phyloP scores from a whole-genome alignment of 2,797 vertebrate species.

The Corythornis leucogaster region DNA sequence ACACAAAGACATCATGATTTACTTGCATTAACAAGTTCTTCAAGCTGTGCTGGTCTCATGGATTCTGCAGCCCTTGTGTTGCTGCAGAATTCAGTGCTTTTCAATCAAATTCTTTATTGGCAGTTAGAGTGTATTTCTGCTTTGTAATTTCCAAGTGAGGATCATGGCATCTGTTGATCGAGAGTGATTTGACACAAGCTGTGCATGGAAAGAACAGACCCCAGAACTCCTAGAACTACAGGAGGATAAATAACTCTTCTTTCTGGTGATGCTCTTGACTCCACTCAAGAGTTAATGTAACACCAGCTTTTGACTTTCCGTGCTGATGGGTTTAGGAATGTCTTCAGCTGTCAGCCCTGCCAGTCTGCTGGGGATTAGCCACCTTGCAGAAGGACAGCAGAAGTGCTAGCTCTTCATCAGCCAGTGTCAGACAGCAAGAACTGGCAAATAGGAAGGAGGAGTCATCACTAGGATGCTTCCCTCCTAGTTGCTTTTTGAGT shows the following conservation, averaged over 20 bases:
- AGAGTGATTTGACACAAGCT: conserved; percentile 39
- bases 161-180: conserved; percentile 22
- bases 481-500: background rate
- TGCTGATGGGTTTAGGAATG: background rate
- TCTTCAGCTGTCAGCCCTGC: background rate
- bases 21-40: conserved; percentile 49
- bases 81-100: conserved; percentile 14
- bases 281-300: background rate
- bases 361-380: background rate
- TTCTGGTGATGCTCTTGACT: background rate
- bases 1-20: conserved; percentile 35
- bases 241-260: background rate
- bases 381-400: background rate
- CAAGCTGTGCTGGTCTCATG: conserved; percentile 40
- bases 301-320: background rate
- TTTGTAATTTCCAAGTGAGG: conserved; percentile 1
- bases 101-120: conserved; percentile 21
- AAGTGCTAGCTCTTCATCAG: background rate
- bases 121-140: conserved; percentile 37
- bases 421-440: background rate
- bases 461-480: background rate
- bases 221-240: background rate
- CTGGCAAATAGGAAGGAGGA: background rate
- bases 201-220: background rate
- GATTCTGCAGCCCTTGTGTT: conserved; percentile 28